Conservation (phyloP, 2,797 vertebrate species). For the Acipenser oxyrinchus region DNA sequence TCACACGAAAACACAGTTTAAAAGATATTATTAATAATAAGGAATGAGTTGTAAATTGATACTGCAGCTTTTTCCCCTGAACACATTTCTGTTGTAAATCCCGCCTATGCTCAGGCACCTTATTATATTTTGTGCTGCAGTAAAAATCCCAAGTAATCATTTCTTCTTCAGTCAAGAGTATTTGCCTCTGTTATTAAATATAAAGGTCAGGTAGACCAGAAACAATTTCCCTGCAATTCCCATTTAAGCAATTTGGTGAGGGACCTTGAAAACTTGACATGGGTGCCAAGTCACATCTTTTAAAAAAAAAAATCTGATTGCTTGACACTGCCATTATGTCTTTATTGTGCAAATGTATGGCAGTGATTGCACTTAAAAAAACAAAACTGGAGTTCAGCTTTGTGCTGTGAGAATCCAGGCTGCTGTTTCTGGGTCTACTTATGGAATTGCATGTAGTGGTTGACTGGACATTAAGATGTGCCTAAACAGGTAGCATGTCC, state of each 20-base stretch:
- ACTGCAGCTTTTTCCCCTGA: too few species aligned
- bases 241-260: neutral
- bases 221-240: neutral
- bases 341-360: neutral
- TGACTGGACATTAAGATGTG: too few species aligned
- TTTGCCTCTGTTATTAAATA: slow-evolving; percentile 1
- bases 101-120: too few species aligned
- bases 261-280: neutral
- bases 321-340: neutral
- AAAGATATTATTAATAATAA: too few species aligned
- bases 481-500: too few species aligned
- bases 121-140: neutral
- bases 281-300: neutral
- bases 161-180: neutral
- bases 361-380: neutral
- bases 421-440: too few species aligned
- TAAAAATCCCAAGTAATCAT: neutral
- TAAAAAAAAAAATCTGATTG: neutral
- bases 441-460: too few species aligned
- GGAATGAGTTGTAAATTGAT: too few species aligned
- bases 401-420: too few species aligned
- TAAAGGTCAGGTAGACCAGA: neutral
- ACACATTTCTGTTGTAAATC: too few species aligned
- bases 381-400: too few species aligned
- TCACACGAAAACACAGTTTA: too few species aligned